These are phyloP conservation scores for Malthinus flaveolus DNA, from an alignment of 2,888 invertebrate genomes.

Conservation along the genomic window DNA sequence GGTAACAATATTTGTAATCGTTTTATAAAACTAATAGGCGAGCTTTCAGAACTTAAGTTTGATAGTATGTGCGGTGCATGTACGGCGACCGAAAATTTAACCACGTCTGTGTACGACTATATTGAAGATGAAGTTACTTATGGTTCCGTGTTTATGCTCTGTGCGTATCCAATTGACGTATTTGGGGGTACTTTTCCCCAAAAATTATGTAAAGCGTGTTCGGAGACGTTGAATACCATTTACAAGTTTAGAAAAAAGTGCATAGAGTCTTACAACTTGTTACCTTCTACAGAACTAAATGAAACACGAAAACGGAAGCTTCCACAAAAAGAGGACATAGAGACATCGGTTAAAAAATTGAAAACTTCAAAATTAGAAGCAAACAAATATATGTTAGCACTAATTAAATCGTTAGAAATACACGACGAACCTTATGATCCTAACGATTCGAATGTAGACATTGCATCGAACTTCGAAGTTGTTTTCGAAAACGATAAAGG, in stretches of 20 bases:
- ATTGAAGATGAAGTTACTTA: constrained; percentile 18
- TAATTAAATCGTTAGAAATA: too few species aligned
- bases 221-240: constrained; percentile 36
- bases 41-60: background rate
- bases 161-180: constrained; percentile 39
- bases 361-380: too few species aligned
- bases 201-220: constrained; percentile 43
- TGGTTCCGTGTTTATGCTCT: constrained; percentile 35
- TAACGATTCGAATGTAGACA: background rate
- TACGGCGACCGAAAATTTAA: constrained; percentile 8
- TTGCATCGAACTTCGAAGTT: constrained; percentile 15
- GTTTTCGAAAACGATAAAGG: constrained; percentile 5
- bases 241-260: constrained; percentile 44
- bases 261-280: constrained; percentile 35
- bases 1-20: too few species aligned
- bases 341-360: background rate
- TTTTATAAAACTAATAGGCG: background rate
- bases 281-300: constrained; percentile 14
- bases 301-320: constrained; percentile 9
- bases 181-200: constrained; percentile 39
- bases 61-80: constrained; percentile 6
- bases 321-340: background rate
- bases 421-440: background rate
- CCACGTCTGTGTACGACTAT: background rate
- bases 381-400: too few species aligned